Conservation (phyloP, 2,797 vertebrate species). For the Centropyge bicolor region DNA sequence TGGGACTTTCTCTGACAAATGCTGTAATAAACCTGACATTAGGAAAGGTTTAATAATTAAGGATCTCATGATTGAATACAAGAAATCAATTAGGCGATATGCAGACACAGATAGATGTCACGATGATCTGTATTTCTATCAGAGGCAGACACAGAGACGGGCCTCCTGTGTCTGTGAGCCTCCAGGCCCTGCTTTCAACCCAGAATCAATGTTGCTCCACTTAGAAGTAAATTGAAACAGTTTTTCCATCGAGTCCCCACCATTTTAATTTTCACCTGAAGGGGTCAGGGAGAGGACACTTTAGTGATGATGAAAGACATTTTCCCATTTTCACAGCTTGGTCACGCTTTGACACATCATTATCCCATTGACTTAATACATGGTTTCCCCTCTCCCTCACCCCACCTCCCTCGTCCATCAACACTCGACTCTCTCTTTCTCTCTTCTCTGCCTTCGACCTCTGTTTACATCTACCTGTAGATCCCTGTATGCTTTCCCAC, state of each 20-base stretch:
- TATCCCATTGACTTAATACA: conserved; percentile 83
- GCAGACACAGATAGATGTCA: conserved; percentile 40
- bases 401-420: conserved; percentile 63
- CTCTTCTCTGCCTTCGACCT: conserved; percentile 23
- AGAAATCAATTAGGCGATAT: conserved; percentile 42
- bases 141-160: conserved; percentile 16
- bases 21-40: conserved; percentile 11
- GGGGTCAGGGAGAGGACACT: conserved; percentile 84
- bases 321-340: conserved; percentile 82
- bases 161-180: conserved; percentile 59
- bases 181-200: conserved; percentile 72
- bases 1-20: background rate
- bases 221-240: conserved; percentile 84
- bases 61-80: conserved; percentile 47
- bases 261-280: conserved; percentile 82
- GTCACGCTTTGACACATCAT: conserved; percentile 84
- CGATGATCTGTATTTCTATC: conserved; percentile 44
- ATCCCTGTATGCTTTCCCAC: conserved; percentile 36
- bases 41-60: conserved; percentile 29
- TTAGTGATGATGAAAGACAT: conserved; percentile 85
- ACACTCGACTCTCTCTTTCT: conserved; percentile 1
- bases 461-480: conserved; percentile 37
- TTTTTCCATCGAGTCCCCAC: conserved; percentile 78
- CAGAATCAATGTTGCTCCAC: conserved; percentile 82
- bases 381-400: conserved; percentile 64